phyloP scores from a whole-genome alignment of 2,797 vertebrate species.

The Halcyon chelicuti region DNA sequence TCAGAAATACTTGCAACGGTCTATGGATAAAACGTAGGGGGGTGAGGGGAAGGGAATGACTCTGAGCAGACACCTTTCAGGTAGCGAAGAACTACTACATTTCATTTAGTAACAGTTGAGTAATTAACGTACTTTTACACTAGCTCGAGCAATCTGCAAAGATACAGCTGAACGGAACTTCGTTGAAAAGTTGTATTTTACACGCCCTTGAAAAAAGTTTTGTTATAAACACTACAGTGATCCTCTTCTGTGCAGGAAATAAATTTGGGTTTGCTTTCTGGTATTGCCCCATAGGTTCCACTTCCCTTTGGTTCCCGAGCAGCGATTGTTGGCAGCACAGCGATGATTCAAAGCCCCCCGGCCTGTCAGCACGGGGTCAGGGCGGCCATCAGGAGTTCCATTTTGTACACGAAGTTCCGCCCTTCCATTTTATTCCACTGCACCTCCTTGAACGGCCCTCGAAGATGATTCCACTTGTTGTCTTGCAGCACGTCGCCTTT shows the following conservation, averaged over 20 bases:
- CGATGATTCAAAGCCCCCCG: neutral
- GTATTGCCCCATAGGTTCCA: neutral
- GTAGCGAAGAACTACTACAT: neutral
- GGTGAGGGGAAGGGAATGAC: neutral
- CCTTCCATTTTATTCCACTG: slow-evolving; percentile 98
- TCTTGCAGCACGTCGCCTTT: slow-evolving; percentile 95
- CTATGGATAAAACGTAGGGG: neutral
- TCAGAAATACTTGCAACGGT: neutral
- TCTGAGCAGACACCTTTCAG: neutral
- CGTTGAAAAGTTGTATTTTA: neutral
- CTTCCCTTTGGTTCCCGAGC: neutral
- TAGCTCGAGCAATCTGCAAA: neutral
- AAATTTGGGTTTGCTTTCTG: neutral
- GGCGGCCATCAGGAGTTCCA: slow-evolving; percentile 98
- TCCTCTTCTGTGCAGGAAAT: neutral
- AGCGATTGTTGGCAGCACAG: neutral
- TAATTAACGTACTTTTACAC: neutral
- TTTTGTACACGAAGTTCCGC: slow-evolving; percentile 97
- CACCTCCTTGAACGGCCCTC: slow-evolving; percentile 92
- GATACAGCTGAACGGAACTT: neutral
- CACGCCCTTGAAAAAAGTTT: neutral
- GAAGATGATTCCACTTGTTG: slow-evolving; percentile 92
- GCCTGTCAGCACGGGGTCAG: slow-evolving; percentile 86
- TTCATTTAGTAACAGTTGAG: too few species aligned
- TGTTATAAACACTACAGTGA: neutral